Evolutionary conservation across 2,113 vertebrate genomes (phyloP).

Genomic region (Notechis scutatus): DNA sequence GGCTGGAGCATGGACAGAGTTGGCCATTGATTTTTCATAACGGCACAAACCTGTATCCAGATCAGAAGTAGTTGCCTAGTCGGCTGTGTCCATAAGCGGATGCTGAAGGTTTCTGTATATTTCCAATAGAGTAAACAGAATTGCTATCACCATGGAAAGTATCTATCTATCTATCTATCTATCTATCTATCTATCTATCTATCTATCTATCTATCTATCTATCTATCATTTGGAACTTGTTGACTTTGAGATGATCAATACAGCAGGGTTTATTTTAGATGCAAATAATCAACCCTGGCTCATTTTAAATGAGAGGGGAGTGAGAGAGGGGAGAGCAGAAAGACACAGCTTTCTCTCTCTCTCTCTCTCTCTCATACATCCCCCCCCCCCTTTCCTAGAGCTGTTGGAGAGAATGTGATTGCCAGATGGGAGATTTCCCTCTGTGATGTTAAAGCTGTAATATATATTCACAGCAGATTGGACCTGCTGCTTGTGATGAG

Average conservation of each 20-base stretch:
- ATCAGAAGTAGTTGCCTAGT: constrained; percentile 52
- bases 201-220: not conserved
- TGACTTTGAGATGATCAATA: constrained; percentile 79
- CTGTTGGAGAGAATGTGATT: constrained; percentile 84
- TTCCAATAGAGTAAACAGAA: constrained; percentile 48
- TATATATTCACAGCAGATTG: constrained; percentile 92
- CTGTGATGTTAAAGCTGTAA: constrained; percentile 89
- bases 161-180: constrained; percentile 26
- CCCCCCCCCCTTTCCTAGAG: constrained; percentile 59
- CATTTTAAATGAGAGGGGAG: constrained; percentile 73
- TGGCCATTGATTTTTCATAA: constrained; percentile 58
- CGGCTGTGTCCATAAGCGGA: constrained; percentile 54
- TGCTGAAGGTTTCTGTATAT: constrained; percentile 57
- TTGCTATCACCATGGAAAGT: constrained; percentile 57
- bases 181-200: constrained; percentile 25
- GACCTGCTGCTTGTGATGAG: constrained; percentile 84
- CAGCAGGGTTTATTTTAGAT: constrained; percentile 82
- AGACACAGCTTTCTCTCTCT: constrained; percentile 60
- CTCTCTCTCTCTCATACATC: not conserved
- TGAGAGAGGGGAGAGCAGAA: constrained; percentile 44
- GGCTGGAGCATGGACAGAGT: constrained; percentile 53
- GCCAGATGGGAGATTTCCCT: constrained; percentile 86
- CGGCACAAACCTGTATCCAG: constrained; percentile 60
- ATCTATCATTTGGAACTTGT: constrained; percentile 74
- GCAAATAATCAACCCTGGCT: constrained; percentile 81